Base-by-base conservation (phyloP, 2,888 invertebrate species). In the Eupithecia subumbrata region DNA sequence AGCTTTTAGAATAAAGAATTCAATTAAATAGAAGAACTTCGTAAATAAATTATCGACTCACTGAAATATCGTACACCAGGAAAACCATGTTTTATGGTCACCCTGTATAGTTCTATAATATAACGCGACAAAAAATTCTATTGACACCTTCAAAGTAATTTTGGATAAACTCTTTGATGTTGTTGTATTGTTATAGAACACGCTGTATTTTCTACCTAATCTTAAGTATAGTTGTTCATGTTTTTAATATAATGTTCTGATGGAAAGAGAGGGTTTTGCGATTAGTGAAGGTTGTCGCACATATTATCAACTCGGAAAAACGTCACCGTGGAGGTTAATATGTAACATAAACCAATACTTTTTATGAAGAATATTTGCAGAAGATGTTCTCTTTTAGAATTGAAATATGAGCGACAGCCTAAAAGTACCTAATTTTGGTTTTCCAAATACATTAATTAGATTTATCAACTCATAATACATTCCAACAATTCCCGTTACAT, bases 241-340 rank as follows among this genome's bases (percentile, higher is more conserved):
- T 78, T 79, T 73, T 73, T 73, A 72, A 76, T 73, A 75, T 60
- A 25, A 68, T 73, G 73, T 72, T 40, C 77, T 83, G 80, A 80
- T 84, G 82, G 81, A 76, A 48, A 12, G 81, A 79, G 37, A 80
- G 77, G 79, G 78, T 78, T 79, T 34, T 30, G 1, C 18, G 18
- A 34, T 34, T 34, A 64, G 5, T 30, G 34, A 64, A 64, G 30
- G 34, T 64, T 30, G 30, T 64, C 34, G 64, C 34, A 14, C 25
- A 60, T 60, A 22, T 18, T 56, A 60, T 60, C 60, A 60, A 60
- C 60, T 60, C 5, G 22, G 25, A 25, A 60, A n/a, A n/a, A 18
- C 48, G 18, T 8, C 48, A 3, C 48, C n/a, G n/a, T n/a, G 2
- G 5, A 45, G 14, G 4, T 14, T 12, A 14, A 14, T 43, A 14